Percentiles rank a stretch among this genome's conserved stretches.
These are phyloP conservation scores for Notospermus geniculatus DNA, from an alignment of 1,140 invertebrate species.

Conservation along the genomic window DNA sequence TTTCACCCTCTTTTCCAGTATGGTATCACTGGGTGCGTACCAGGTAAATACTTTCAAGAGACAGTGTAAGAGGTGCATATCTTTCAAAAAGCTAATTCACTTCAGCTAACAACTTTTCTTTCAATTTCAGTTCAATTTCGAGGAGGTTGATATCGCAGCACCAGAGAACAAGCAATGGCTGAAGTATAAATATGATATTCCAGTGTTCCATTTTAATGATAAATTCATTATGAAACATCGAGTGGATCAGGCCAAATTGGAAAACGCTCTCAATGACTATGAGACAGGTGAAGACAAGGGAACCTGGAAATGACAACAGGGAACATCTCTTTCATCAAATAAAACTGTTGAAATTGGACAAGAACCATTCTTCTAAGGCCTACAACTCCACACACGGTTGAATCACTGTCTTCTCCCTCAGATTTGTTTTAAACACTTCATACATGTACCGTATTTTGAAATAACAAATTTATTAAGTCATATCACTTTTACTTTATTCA, in stretches of 20 bases:
- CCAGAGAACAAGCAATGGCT: conserved; percentile 71
- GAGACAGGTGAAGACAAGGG: conserved; percentile 18
- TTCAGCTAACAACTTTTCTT: background rate
- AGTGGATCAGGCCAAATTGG: conserved; percentile 60
- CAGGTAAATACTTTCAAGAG: no score
- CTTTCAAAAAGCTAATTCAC: background rate
- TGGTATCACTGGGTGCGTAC: no score
- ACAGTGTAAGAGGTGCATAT: background rate
- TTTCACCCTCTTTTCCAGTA: no score
- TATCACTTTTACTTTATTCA: no score
- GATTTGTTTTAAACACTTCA: no score
- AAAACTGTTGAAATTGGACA: no score
- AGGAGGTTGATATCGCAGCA: conserved; percentile 74
- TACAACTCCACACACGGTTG: no score
- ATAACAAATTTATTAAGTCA: no score
- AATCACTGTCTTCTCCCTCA: no score
- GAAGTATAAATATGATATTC: conserved; percentile 82
- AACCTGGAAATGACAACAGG: conserved; percentile 6
- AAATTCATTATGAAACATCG: conserved; percentile 81
- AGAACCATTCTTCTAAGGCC: no score
- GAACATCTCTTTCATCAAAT: no score
- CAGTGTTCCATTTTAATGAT: conserved; percentile 80
- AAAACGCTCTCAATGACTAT: conserved; percentile 43
- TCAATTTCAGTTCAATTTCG: conserved; percentile 40
- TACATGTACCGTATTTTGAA: no score